Evolutionary conservation across 2,113 vertebrate species (phyloP), one percentile per base, ranked within the genome.

Genomic region (Hippocampus barbouri): DNA sequence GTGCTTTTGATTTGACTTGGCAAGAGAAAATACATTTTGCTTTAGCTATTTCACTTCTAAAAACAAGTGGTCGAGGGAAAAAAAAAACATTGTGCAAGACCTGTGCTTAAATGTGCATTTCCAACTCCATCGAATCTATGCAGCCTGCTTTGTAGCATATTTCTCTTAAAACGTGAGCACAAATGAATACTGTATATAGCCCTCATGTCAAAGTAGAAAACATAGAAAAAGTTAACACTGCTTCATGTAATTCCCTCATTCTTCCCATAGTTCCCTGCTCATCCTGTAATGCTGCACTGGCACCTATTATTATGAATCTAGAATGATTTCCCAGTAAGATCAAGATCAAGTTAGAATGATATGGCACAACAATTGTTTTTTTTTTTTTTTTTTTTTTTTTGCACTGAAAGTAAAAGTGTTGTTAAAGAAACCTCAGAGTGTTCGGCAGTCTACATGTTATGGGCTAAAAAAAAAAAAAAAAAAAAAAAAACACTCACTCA

Each of bases 381-480:
- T 75, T 83, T 75, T 53, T 69, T 70, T 78, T 75, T 11, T 65
- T 88, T 77, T 34, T 34, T 91, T 87, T 85, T 56, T 56, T 90
- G 88, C 88, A 91, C 91, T 91, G 86, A 89, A 87, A 93, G 89
- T 88, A 89, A 85, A 87, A 85, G 80, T 73, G 89, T 90, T 89
- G 86, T 86, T 89, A 89, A 91, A 85, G 83, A 88, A 93, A 93
- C 92, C 92, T 94, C 91, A 94, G 92, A 92, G 91, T 79, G n/a
- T 70, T 77, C 72, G 25, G 71, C 65, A 75, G 74, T 77, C 70
- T 72, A 77, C 40, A 30, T 54, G 21, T 70, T 61, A 66, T 45
- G 68, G 69, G 43, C n/a, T 16, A 49, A 16, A 70, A 59, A 65
- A 15, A 49, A 16, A 49, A 49, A 16, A 70, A 59, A 65, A 15